Conservation (phyloP, 2,888 invertebrate genomes). For the Hylaea fasciaria region DNA sequence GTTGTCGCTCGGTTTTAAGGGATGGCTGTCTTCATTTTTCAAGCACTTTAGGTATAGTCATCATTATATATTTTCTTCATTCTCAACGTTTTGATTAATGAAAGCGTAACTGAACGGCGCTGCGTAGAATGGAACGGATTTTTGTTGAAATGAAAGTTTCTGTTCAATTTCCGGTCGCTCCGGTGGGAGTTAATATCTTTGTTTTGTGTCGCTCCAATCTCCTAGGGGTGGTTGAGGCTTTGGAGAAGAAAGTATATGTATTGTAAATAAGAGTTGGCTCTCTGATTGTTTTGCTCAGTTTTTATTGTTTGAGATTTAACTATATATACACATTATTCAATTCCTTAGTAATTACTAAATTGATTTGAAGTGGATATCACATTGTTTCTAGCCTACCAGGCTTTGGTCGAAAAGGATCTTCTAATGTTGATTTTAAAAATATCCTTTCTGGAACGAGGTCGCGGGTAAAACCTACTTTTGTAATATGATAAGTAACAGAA, state of each 20-base stretch:
- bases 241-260: not conserved
- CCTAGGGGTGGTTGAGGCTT: constrained; percentile 12
- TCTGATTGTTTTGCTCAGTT: constrained; percentile 17
- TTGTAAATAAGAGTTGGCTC: constrained; percentile 16
- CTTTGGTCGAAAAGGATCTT: too few relatives aligned
- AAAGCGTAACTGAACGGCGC: constrained; percentile 46
- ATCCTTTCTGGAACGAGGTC: too few relatives aligned
- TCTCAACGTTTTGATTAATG: constrained; percentile 54
- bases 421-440: too few relatives aligned
- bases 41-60: constrained; percentile 39
- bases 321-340: not conserved
- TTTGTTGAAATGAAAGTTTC: constrained; percentile 40
- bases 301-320: constrained; percentile 1
- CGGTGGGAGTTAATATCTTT: constrained; percentile 33
- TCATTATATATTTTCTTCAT: constrained; percentile 42
- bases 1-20: constrained; percentile 47
- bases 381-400: too few relatives aligned
- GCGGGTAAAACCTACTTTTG: too few relatives aligned
- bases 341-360: too few relatives aligned
- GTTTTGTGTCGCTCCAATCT: constrained; percentile 32
- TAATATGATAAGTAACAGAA: too few relatives aligned
- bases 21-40: constrained; percentile 47
- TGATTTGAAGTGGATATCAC: too few relatives aligned
- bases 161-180: constrained; percentile 41
- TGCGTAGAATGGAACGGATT: constrained; percentile 40